phyloP scores from a whole-genome alignment of 2,888 invertebrate species.

The Parasteatoda lunata region DNA sequence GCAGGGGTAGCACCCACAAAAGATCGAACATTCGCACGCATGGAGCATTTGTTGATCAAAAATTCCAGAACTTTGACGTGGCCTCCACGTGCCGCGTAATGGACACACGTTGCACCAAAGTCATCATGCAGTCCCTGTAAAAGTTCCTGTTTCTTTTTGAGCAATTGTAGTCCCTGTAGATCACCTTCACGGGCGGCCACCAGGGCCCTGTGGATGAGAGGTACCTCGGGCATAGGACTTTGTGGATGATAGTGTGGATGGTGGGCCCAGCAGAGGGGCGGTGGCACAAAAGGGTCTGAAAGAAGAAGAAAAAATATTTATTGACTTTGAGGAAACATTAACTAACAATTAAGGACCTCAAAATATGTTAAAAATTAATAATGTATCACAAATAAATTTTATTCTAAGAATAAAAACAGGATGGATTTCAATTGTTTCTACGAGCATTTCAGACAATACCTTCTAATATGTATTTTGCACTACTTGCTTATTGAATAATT shows the following conservation, averaged over 20 bases:
- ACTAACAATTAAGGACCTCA: neutral
- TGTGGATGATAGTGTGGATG: constrained; percentile 39
- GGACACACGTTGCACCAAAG: constrained; percentile 74
- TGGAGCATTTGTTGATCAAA: constrained; percentile 72
- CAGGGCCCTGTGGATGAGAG: constrained; percentile 69
- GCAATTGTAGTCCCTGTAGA: constrained; percentile 69
- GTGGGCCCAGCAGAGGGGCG: constrained; percentile 61
- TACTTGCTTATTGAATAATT: no score
- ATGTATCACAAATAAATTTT: no score
- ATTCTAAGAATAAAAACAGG: no score
- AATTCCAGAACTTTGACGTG: constrained; percentile 72
- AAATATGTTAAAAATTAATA: neutral
- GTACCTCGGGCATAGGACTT: constrained; percentile 66
- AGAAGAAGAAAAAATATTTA: neutral
- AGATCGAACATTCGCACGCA: constrained; percentile 70
- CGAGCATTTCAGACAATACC: no score
- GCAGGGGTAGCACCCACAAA: constrained; percentile 74
- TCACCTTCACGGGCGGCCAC: constrained; percentile 70
- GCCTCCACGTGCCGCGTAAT: constrained; percentile 74
- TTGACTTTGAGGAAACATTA: neutral
- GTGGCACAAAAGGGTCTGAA: constrained; percentile 50
- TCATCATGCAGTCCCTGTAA: constrained; percentile 71
- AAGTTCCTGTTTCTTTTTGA: constrained; percentile 64
- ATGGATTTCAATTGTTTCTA: no score
- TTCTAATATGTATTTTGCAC: no score